A percentile compares a stretch with the other conserved stretches of the same genome.
These are phyloP conservation scores for Ectobius pallidus DNA, from an alignment of 2,888 invertebrate genomes.

Conservation along the genomic window DNA sequence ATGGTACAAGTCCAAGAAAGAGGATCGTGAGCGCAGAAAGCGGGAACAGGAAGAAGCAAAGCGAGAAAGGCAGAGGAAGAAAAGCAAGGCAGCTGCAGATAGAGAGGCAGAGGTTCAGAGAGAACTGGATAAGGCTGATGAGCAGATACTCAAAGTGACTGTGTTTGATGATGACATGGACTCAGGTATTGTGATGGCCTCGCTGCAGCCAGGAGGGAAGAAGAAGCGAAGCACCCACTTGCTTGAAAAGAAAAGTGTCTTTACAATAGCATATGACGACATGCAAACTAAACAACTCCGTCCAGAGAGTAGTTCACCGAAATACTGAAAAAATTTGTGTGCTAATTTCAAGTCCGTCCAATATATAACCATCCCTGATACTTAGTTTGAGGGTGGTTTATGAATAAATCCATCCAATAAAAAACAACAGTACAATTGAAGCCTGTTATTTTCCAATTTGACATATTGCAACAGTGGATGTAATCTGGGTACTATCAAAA, in stretches of 20 bases:
- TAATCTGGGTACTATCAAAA: too few species aligned
- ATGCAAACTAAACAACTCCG: slow-evolving; percentile 83
- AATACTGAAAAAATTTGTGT: slow-evolving; percentile 51
- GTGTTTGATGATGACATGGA: slow-evolving; percentile 71
- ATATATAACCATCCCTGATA: too few species aligned
- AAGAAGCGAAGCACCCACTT: slow-evolving; percentile 53
- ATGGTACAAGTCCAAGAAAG: slow-evolving; percentile 72
- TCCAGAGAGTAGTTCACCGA: slow-evolving; percentile 80
- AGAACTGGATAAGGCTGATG: slow-evolving; percentile 35
- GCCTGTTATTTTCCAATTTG: neutral
- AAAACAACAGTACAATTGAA: too few species aligned
- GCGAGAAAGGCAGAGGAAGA: slow-evolving; percentile 32
- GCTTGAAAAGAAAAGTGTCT: slow-evolving; percentile 87
- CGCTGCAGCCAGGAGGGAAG: slow-evolving; percentile 49
- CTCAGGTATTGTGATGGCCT: slow-evolving; percentile 78
- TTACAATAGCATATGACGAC: slow-evolving; percentile 91
- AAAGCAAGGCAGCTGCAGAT: slow-evolving; percentile 49
- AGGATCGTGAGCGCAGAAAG: slow-evolving; percentile 55
- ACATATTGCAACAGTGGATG: neutral
- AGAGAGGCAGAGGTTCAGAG: slow-evolving; percentile 53
- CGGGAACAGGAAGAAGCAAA: slow-evolving; percentile 54
- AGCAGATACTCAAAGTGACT: slow-evolving; percentile 26
- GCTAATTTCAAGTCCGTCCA: neutral
- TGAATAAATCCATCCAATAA: too few species aligned
- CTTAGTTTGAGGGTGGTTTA: too few species aligned